A percentile compares a stretch with the other conserved stretches of the same genome.
phyloP scores from a whole-genome alignment of 1,140 invertebrate species.

The Pseudomyrmex concolor region DNA sequence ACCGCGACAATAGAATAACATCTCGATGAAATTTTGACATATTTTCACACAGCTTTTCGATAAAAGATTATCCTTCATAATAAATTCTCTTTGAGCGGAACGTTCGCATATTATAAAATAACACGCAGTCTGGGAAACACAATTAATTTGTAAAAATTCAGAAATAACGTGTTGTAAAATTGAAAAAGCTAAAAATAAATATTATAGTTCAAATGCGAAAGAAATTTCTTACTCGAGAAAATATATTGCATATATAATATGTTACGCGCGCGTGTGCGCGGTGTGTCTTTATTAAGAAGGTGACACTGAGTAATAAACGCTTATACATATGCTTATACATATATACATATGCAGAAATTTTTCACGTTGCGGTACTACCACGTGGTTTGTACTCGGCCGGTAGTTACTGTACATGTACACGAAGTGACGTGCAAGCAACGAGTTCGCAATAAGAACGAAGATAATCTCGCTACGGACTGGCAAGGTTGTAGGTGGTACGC shows the following conservation, averaged over 20 bases:
- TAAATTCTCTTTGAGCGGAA: too few relatives aligned
- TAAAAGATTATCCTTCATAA: too few relatives aligned
- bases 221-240: neutral
- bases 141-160: too few relatives aligned
- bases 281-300: slow-evolving; percentile 27
- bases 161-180: too few relatives aligned
- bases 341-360: slow-evolving; percentile 38
- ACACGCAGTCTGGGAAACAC: too few relatives aligned
- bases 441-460: slow-evolving; percentile 46
- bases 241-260: neutral
- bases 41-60: too few relatives aligned
- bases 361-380: slow-evolving; percentile 20
- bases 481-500: slow-evolving; percentile 29
- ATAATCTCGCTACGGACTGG: slow-evolving; percentile 29
- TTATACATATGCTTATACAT: slow-evolving; percentile 34
- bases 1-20: neutral
- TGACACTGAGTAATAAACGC: slow-evolving; percentile 24
- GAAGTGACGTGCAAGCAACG: slow-evolving; percentile 24
- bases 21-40: neutral
- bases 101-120: too few relatives aligned
- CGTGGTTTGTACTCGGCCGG: neutral
- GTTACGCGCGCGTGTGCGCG: neutral
- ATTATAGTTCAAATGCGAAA: too few relatives aligned
- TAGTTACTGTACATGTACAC: slow-evolving; percentile 10
- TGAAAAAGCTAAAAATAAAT: too few relatives aligned